phyloP scores from a whole-genome alignment of 2,113 vertebrate genomes.

The Oncorhynchus nerka region DNA sequence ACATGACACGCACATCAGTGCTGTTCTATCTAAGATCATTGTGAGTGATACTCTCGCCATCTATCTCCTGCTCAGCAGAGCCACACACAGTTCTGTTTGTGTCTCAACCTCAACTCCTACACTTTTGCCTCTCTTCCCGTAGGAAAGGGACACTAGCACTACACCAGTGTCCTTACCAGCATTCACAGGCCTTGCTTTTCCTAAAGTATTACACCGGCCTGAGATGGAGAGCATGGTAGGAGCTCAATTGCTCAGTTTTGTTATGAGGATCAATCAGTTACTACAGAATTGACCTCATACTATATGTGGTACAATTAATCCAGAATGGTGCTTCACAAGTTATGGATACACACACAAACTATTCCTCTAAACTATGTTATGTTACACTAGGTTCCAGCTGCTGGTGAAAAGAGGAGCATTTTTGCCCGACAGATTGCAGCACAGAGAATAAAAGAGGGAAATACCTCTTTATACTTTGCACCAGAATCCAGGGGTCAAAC shows the following conservation, averaged over 20 bases:
- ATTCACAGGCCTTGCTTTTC: constrained; percentile 83
- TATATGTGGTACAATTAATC: background rate
- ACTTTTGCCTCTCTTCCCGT: constrained; percentile 12
- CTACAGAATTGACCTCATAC: background rate
- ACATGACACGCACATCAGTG: constrained; percentile 88
- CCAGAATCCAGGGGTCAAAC: constrained; percentile 16
- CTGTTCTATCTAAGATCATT: constrained; percentile 89
- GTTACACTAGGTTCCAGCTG: no score
- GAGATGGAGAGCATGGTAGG: constrained; percentile 79
- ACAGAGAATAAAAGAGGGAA: constrained; percentile 72
- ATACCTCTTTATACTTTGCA: constrained; percentile 10
- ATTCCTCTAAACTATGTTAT: no score
- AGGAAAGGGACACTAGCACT: constrained; percentile 91
- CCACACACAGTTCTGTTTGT: background rate
- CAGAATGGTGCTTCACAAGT: background rate
- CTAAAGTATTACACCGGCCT: constrained; percentile 84
- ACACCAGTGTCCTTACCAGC: constrained; percentile 78
- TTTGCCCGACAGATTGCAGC: constrained; percentile 92
- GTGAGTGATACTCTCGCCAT: constrained; percentile 66
- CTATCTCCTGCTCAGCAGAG: background rate
- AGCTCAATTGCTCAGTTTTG: background rate
- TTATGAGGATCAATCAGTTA: background rate
- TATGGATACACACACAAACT: background rate
- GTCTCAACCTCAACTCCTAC: background rate
- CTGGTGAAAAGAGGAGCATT: constrained; percentile 83